These are phyloP conservation scores for Podilymbus podiceps DNA, from an alignment of 2,113 vertebrate species.

Conservation along the genomic window DNA sequence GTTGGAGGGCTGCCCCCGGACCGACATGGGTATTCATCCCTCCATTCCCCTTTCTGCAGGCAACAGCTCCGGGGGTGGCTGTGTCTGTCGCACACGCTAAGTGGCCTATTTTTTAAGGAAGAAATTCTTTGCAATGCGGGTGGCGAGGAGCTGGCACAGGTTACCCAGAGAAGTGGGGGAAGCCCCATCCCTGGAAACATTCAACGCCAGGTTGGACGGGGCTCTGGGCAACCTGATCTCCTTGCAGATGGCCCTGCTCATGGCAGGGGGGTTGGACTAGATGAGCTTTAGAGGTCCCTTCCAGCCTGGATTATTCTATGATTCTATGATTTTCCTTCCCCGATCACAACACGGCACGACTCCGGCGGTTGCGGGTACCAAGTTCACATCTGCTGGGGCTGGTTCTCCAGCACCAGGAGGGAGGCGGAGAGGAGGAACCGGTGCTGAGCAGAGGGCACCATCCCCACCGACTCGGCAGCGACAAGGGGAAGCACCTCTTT, in stretches of 20 bases:
- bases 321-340: not conserved
- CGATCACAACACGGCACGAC: not conserved
- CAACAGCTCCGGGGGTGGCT: not conserved
- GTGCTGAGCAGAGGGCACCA: not conserved
- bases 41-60: not conserved
- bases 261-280: no score
- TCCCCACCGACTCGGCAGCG: not conserved
- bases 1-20: not conserved
- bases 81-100: not conserved
- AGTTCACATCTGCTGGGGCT: not conserved
- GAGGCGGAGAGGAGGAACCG: not conserved
- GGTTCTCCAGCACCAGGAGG: not conserved
- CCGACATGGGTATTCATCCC: fast-evolving
- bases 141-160: no score
- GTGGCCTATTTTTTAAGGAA: no score
- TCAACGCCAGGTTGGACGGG: no score
- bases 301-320: no score
- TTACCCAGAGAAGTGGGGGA: no score
- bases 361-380: not conserved
- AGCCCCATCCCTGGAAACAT: no score
- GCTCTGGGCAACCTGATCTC: no score
- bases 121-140: no score
- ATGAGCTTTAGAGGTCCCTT: no score
- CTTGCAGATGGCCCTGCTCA: no score
- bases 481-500: not conserved